Conservation (phyloP, 2,113 vertebrate genomes). For the Sorex araneus region DNA sequence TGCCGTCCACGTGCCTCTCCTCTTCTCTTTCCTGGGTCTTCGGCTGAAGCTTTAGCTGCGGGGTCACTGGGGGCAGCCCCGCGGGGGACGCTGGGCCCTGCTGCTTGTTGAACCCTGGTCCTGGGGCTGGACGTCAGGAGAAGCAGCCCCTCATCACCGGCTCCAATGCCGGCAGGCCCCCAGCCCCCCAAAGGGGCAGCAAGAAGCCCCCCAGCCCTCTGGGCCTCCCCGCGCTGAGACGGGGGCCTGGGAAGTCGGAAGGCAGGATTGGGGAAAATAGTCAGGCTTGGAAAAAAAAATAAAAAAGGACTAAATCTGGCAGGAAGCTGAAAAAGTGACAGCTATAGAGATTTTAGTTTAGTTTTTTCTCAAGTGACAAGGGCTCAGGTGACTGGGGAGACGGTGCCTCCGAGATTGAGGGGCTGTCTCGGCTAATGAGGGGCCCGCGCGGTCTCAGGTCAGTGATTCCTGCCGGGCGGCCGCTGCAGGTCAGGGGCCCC, state of each 20-base stretch:
- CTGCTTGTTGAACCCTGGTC: no score
- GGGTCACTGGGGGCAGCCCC: no score
- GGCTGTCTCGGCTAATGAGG: constrained; percentile 84
- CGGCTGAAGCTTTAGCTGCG: no score
- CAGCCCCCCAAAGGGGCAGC: neutral
- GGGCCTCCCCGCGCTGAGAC: neutral
- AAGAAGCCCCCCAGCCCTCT: neutral
- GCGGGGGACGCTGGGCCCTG: no score
- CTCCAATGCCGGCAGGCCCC: neutral
- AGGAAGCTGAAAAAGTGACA: constrained; percentile 63
- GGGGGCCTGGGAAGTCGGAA: neutral
- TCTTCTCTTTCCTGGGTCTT: no score
- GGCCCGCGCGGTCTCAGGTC: constrained; percentile 82
- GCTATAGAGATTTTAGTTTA: constrained; percentile 65
- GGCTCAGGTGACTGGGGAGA: constrained; percentile 82
- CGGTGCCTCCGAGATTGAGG: constrained; percentile 84
- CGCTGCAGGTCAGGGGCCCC: constrained; percentile 86
- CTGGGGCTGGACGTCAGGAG: neutral
- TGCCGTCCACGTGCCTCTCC: no score
- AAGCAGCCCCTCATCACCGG: neutral
- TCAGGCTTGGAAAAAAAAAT: neutral
- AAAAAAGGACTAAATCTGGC: constrained; percentile 35
- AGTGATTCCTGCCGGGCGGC: constrained; percentile 85
- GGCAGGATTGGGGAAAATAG: neutral
- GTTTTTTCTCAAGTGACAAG: constrained; percentile 80